Conservation (phyloP, 2,888 invertebrate genomes). For the Papilio elwesi region DNA sequence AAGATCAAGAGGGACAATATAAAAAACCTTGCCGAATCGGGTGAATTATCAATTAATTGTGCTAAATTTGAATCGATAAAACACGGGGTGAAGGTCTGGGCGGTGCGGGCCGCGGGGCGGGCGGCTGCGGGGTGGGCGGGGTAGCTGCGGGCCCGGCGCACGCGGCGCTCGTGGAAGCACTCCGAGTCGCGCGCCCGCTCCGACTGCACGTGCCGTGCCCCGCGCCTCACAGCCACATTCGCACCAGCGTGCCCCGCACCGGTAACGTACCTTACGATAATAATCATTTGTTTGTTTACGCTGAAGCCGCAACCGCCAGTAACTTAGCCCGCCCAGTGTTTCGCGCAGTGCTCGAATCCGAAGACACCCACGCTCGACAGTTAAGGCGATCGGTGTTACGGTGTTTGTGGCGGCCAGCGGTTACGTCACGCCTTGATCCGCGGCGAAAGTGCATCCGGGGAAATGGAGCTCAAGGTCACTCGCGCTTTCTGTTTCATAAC, state of each 20-base stretch:
- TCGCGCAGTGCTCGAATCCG: not conserved
- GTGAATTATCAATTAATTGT: constrained; percentile 34
- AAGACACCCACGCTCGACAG: not conserved
- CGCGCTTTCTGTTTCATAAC: constrained; percentile 23
- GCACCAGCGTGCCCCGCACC: constrained; percentile 49
- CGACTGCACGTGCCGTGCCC: constrained; percentile 65
- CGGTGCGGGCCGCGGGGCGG: constrained; percentile 42
- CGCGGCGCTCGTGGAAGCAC: constrained; percentile 56
- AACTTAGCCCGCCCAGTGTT: not conserved
- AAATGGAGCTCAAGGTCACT: constrained; percentile 45
- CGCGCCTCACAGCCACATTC: constrained; percentile 46
- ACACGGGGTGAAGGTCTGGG: constrained; percentile 37
- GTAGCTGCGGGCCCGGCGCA: constrained; percentile 42
- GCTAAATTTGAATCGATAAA: constrained; percentile 12
- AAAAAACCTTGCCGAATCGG: constrained; percentile 19
- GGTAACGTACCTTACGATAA: constrained; percentile 62
- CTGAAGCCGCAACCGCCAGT: constrained; percentile 37
- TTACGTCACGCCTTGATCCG: constrained; percentile 39
- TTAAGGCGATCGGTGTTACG: constrained; percentile 21
- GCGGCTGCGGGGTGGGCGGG: constrained; percentile 40
- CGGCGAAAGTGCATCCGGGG: constrained; percentile 46
- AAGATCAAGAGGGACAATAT: not conserved
- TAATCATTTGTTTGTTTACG: constrained; percentile 44
- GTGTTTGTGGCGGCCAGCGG: not conserved
- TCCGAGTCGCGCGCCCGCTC: constrained; percentile 68